Percentiles rank a stretch among this genome's conserved stretches.
Conservation (phyloP, 2,113 vertebrate species). For the Corythornis vintsioides region DNA sequence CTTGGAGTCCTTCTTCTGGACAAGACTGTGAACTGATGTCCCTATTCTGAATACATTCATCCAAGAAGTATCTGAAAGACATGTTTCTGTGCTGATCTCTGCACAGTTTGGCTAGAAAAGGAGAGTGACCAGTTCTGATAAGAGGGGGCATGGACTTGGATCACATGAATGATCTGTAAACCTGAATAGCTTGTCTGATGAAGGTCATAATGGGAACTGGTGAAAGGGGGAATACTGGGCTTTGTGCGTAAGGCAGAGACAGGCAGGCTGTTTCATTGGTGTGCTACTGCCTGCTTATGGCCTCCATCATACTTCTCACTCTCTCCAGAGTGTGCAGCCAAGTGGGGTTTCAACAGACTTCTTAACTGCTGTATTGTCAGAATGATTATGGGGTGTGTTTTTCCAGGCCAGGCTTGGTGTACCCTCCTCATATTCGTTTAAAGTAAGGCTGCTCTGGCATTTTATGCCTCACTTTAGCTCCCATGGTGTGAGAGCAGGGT, state of each 20-base stretch:
- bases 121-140: background rate
- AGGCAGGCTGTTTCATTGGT: background rate
- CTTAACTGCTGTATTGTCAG: background rate
- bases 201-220: background rate
- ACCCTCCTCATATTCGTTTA: background rate
- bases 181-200: background rate
- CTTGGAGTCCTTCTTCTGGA: background rate
- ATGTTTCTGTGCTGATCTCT: background rate
- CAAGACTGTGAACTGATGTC: background rate
- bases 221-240: fast-evolving
- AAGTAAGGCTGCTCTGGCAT: background rate
- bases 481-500: slow-evolving; percentile 10
- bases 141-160: background rate
- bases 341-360: background rate
- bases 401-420: background rate
- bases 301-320: background rate
- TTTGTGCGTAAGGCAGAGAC: background rate
- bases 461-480: slow-evolving; percentile 22
- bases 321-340: background rate
- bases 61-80: background rate
- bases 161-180: background rate
- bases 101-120: background rate
- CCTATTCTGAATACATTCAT: background rate
- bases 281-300: background rate
- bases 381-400: background rate